Conservation (phyloP, 2,888 invertebrate genomes). For the Invenusta paracnida region DNA sequence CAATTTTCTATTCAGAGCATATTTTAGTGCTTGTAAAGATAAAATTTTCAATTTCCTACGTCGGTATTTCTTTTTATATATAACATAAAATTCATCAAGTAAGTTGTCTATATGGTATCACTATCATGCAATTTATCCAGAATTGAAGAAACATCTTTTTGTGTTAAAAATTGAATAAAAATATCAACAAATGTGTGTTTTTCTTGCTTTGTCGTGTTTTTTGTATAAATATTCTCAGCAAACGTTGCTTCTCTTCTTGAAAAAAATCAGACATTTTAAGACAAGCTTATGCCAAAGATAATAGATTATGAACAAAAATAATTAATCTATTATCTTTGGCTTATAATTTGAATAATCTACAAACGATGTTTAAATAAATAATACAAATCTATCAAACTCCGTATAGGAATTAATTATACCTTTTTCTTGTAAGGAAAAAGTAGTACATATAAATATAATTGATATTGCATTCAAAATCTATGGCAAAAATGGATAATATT, state of each 20-base stretch:
- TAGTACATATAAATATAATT: too few species aligned
- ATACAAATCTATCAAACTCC: background rate
- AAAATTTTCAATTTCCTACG: too few species aligned
- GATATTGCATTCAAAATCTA: background rate
- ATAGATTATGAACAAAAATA: background rate
- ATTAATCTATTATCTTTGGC: too few species aligned
- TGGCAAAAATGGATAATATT: background rate
- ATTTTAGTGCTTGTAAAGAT: too few species aligned
- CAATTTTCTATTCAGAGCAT: too few species aligned
- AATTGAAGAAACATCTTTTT: background rate
- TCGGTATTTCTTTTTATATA: too few species aligned
- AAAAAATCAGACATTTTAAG: background rate
- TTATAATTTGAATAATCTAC: background rate
- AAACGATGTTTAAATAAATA: background rate
- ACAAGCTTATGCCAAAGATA: background rate
- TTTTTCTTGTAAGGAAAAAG: too few species aligned
- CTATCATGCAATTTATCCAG: background rate
- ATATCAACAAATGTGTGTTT: background rate
- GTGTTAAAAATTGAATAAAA: background rate
- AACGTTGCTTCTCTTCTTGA: background rate
- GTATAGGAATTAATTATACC: background rate
- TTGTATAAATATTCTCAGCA: background rate
- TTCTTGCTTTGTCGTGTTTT: background rate
- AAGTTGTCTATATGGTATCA: too few species aligned
- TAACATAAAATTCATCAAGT: too few species aligned